Percentiles rank a stretch among this genome's conserved stretches.
These are phyloP conservation scores for Idaea aversata DNA, from an alignment of 2,888 invertebrate genomes.

Conservation along the genomic window DNA sequence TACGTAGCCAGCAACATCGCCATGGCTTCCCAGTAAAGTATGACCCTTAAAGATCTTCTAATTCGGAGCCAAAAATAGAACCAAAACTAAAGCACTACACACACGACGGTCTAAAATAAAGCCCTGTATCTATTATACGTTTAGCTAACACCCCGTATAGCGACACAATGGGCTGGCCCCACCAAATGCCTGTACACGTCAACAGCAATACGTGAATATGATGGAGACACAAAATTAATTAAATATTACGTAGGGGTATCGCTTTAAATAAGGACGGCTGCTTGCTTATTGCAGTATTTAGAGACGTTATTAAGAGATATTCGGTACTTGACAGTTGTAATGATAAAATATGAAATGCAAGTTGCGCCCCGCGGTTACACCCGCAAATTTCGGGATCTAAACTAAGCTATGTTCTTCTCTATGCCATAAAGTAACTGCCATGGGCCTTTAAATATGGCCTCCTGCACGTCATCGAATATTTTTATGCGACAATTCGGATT, in stretches of 20 bases:
- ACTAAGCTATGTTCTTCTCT: neutral
- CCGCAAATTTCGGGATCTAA: neutral
- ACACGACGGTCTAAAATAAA: neutral
- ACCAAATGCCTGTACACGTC: conserved; percentile 16
- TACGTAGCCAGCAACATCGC: too few species aligned
- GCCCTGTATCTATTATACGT: conserved; percentile 1
- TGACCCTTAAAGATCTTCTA: too few species aligned
- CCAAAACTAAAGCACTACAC: neutral
- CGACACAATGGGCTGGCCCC: conserved; percentile 13
- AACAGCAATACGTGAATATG: conserved; percentile 5
- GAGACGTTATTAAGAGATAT: neutral
- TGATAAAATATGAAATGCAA: too few species aligned
- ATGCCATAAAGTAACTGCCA: too few species aligned
- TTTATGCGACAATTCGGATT: too few species aligned
- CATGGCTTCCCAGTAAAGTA: too few species aligned
- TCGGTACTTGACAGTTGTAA: neutral
- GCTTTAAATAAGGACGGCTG: neutral
- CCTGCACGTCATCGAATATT: too few species aligned
- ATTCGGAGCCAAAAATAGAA: too few species aligned
- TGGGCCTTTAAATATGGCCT: too few species aligned
- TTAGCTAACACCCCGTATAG: neutral
- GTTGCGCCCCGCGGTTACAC: too few species aligned
- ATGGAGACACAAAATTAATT: neutral
- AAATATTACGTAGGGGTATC: neutral
- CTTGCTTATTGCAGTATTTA: neutral